These are phyloP conservation scores for Drosophila nasuta DNA, from an alignment of 1,140 invertebrate species.

Conservation along the genomic window DNA sequence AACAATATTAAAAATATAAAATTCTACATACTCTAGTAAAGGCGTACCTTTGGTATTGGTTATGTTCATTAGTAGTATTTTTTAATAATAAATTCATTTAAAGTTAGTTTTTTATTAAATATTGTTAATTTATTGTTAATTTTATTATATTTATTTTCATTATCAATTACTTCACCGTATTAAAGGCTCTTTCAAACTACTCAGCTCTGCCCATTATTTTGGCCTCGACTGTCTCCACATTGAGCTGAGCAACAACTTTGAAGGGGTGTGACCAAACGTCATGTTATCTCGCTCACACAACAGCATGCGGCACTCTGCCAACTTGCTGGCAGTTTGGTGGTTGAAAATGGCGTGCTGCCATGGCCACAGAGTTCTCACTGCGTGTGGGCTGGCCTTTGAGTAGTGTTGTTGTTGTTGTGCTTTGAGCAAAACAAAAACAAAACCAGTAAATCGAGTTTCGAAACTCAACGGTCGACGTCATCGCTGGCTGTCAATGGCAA, in stretches of 20 bases:
- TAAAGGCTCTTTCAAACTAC: no score
- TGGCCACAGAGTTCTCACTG: constrained; percentile 50
- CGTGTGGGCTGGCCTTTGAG: constrained; percentile 71
- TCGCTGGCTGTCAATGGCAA: constrained; percentile 64
- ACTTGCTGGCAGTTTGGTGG: constrained; percentile 44
- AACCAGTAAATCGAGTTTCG: constrained; percentile 70
- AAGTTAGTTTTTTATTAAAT: neutral
- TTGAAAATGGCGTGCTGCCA: constrained; percentile 75
- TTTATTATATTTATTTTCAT: neutral
- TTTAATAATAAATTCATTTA: no score
- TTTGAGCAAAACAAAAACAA: constrained; percentile 25
- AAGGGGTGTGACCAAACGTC: constrained; percentile 65
- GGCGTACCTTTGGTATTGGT: no score
- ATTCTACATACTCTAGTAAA: no score
- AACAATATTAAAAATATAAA: no score
- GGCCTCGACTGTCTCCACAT: constrained; percentile 35
- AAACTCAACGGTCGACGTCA: constrained; percentile 43
- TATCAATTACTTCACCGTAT: neutral
- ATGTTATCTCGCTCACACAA: constrained; percentile 42
- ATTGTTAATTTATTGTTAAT: neutral
- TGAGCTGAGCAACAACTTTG: neutral
- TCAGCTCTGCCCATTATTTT: constrained; percentile 28
- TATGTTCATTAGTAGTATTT: no score
- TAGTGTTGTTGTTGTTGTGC: constrained; percentile 28
- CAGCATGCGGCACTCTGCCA: constrained; percentile 15